Base-by-base conservation (phyloP, 1,140 invertebrate genomes). In the Lordiphosa mommai region DNA sequence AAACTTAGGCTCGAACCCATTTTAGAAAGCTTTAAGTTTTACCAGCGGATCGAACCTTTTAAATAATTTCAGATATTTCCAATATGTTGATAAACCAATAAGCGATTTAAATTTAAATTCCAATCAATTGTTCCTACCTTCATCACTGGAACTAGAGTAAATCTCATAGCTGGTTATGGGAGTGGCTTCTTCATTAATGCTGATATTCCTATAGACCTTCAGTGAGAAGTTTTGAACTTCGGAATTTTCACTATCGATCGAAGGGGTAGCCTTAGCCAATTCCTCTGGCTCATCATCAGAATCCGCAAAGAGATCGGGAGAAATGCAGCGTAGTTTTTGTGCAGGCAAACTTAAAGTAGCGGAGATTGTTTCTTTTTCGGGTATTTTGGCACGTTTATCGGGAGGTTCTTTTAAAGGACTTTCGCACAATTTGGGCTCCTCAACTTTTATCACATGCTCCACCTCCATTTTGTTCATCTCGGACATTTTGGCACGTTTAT, bases 301-400 rank as follows among this genome's bases (percentile, higher is more conserved):
- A 32, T 87, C 85, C 6, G 68, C 85, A 50, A 88, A 88, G 14
- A 88, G 58, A 63, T 88, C 86, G 10, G 85, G 85, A 0, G 85
- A 88, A 13, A 46, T 66, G 43, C 67, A 74, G 4, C 80, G 72
- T 0, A 57, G 71, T 10, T 7, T 40, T 12, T 63, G 56, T 23
- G 40, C 44, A 5, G 74, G 49, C 23, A 56, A 2, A 12, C 13
- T 49, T 12, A 73, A 14, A 3, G 6, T 37, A 0, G 38, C 17
- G 36, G 38, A 34, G 1, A 6, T 13, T 9, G 12, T 23, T 0
- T 70, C 50, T 33, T 61, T 32, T 16, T 70, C 58, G 8, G 29
- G 5, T 8, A 55, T 49, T 46, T 32, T 68, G 2, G 38, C 12
- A n/a, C 66, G 55, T 16, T 74, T 79, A 37, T 80, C 70, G 6